These are phyloP conservation scores for Agapornis canus DNA, from an alignment of 2,797 vertebrate genomes.

Conservation along the genomic window DNA sequence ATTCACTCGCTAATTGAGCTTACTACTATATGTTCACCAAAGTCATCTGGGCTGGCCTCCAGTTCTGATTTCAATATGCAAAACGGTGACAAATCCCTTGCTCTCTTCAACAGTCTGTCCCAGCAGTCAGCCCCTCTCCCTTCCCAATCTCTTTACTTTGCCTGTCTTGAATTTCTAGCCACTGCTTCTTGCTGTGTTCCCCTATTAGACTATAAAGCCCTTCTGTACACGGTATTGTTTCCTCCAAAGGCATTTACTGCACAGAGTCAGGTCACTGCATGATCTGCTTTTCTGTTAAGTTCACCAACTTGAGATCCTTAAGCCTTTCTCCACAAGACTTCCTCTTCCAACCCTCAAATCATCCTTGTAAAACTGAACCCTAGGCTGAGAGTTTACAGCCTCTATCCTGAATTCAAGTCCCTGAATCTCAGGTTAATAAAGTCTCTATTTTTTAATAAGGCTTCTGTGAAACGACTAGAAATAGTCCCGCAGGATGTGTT, in stretches of 20 bases:
- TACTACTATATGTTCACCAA: constrained; percentile 34
- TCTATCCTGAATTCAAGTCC: constrained; percentile 39
- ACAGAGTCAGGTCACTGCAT: background rate
- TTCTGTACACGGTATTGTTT: background rate
- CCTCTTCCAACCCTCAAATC: constrained; percentile 33
- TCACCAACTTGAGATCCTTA: constrained; percentile 37
- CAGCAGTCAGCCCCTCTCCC: background rate
- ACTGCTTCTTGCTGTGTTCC: background rate
- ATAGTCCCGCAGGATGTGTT: constrained; percentile 38
- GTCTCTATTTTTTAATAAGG: constrained; percentile 66
- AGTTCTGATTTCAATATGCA: constrained; percentile 47
- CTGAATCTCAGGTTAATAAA: constrained; percentile 69
- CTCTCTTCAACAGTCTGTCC: constrained; percentile 29
- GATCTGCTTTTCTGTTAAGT: constrained; percentile 31
- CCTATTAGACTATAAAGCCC: background rate
- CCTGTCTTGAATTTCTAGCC: constrained; percentile 38
- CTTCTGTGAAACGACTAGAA: constrained; percentile 61
- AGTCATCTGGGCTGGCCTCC: constrained; percentile 58
- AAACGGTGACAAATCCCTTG: constrained; percentile 36
- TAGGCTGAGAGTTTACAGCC: constrained; percentile 44
- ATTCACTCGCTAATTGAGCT: constrained; percentile 30
- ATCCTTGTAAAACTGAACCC: constrained; percentile 51
- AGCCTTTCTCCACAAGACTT: constrained; percentile 47
- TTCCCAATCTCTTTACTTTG: background rate
- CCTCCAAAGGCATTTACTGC: constrained; percentile 28